phyloP scores from a whole-genome alignment of 2,797 vertebrate species.

The Neosalanx taihuensis region DNA sequence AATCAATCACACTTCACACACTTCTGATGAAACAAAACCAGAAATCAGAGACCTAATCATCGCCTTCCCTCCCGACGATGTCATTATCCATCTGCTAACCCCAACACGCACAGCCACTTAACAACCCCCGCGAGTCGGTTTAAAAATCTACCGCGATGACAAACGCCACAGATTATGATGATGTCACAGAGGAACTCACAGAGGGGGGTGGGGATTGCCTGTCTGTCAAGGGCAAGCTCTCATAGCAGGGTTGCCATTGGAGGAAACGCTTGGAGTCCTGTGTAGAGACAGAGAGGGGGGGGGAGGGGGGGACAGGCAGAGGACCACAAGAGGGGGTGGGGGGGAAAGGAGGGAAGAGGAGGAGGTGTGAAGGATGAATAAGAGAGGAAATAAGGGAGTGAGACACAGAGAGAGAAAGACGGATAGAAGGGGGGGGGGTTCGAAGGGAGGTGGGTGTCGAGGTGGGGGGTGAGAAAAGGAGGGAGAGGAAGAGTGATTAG shows the following conservation, averaged over 20 bases:
- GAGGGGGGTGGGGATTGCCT: constrained; percentile 85
- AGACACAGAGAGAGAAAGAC: constrained; percentile 67
- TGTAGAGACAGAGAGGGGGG: constrained; percentile 75
- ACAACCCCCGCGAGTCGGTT: constrained; percentile 23
- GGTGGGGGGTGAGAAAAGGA: constrained; percentile 66
- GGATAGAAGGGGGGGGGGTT: constrained; percentile 40
- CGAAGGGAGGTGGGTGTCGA: constrained; percentile 54
- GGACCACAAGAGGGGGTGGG: constrained; percentile 10
- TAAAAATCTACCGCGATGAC: constrained; percentile 41
- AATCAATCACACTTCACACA: not conserved
- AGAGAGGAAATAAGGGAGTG: constrained; percentile 56
- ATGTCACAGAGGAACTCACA: constrained; percentile 80
- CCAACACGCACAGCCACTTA: not conserved
- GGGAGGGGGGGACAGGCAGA: constrained; percentile 30
- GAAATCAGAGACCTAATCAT: constrained; percentile 29
- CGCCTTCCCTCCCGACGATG: not conserved
- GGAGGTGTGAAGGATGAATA: constrained; percentile 45
- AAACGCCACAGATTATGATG: constrained; percentile 66
- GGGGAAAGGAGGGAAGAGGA: constrained; percentile 35
- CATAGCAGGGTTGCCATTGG: constrained; percentile 97
- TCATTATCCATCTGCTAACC: not conserved
- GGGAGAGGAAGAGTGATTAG: constrained; percentile 68
- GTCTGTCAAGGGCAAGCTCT: constrained; percentile 83
- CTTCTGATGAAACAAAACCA: constrained; percentile 8
- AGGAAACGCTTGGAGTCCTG: constrained; percentile 97